phyloP scores from a whole-genome alignment of 2,797 vertebrate species.

The Acridotheres tristis region DNA sequence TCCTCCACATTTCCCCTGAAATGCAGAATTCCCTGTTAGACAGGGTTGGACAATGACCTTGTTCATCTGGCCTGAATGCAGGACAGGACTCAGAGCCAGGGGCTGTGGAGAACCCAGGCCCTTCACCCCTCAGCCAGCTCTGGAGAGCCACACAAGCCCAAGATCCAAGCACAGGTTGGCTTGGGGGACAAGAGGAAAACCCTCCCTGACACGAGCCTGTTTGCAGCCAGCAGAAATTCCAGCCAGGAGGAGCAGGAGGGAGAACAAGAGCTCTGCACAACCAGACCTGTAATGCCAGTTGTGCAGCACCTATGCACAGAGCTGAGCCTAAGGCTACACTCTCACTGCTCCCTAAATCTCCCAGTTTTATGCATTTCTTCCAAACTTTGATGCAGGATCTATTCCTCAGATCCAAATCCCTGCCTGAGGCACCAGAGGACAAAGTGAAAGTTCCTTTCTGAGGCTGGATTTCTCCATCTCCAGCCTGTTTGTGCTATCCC shows the following conservation, averaged over 20 bases:
- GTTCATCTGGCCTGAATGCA: rapidly evolving
- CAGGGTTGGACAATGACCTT: rapidly evolving
- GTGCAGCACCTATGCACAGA: not conserved
- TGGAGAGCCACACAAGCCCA: not conserved
- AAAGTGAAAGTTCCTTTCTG: constrained; percentile 40
- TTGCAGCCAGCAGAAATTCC: not conserved
- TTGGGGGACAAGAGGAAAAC: not conserved
- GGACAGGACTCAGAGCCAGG: not conserved
- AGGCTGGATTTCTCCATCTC: not conserved
- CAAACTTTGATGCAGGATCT: constrained; percentile 53
- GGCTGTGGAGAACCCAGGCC: not conserved
- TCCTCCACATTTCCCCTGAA: not conserved
- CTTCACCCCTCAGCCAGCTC: not conserved
- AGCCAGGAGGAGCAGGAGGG: not conserved
- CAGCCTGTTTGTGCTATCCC: constrained; percentile 5
- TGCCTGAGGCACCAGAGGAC: not conserved
- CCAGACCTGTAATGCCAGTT: constrained; percentile 34
- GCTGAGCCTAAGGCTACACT: constrained; percentile 43
- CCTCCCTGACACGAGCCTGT: not conserved
- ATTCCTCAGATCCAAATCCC: constrained; percentile 42
- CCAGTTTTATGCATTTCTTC: constrained; percentile 28
- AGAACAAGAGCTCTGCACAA: not conserved
- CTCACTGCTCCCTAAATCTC: constrained; percentile 25
- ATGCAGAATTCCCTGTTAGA: not conserved
- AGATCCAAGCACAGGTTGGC: not conserved